Percentiles rank a stretch among this genome's conserved stretches.
phyloP scores from a whole-genome alignment of 2,113 vertebrate genomes.

The Agapornis roseicollis region DNA sequence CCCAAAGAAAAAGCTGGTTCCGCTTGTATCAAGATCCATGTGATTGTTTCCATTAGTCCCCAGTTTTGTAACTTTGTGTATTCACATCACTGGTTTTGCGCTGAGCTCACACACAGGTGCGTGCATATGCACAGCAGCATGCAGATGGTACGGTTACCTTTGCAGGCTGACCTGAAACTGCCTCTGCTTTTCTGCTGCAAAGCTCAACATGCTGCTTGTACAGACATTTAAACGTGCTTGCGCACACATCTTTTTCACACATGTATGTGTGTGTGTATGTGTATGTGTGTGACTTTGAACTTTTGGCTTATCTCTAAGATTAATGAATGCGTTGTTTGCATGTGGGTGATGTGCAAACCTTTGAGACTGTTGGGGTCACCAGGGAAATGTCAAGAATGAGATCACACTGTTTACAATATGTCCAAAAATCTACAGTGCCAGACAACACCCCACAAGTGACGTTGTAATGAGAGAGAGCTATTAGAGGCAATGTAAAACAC shows the following conservation, averaged over 20 bases:
- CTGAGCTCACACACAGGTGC: not conserved
- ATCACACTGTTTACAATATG: not conserved
- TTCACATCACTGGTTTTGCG: not conserved
- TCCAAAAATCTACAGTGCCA: not conserved
- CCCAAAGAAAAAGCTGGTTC: not conserved
- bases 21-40: not conserved
- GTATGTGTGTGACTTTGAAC: not conserved
- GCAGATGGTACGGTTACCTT: not conserved
- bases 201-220: not conserved
- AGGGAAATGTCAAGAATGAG: not conserved
- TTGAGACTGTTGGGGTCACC: not conserved
- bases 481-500: not conserved
- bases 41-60: not conserved
- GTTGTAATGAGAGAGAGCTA: not conserved
- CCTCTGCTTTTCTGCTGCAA: not conserved
- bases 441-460: not conserved
- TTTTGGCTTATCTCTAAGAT: not conserved
- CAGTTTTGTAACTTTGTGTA: not conserved
- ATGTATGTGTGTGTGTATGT: rapidly evolving
- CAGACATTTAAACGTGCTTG: not conserved
- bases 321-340: not conserved
- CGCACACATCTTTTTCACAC: rapidly evolving
- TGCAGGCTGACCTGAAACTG: not conserved
- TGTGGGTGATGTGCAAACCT: not conserved
- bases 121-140: not conserved